A percentile compares a stretch with the other conserved stretches of the same genome.
These are phyloP conservation scores for Botia kubotai DNA, from an alignment of 2,797 vertebrate genomes.

Conservation along the genomic window DNA sequence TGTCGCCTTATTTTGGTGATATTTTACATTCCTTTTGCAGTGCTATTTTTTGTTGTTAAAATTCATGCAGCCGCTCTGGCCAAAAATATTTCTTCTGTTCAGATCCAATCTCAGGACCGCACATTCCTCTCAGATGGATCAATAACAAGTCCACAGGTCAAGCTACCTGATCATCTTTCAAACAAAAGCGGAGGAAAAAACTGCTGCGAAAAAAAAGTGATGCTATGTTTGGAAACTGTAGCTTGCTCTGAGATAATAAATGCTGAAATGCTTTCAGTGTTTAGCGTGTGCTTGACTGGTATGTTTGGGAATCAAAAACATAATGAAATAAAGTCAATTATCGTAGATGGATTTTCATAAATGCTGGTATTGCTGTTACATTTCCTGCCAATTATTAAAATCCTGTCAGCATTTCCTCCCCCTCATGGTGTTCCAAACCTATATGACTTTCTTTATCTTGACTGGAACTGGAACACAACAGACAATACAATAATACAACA, in stretches of 20 bases:
- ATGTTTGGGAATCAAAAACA: background rate
- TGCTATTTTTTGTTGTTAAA: background rate
- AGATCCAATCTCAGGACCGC: constrained; percentile 7
- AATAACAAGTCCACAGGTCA: constrained; percentile 41
- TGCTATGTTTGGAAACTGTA: background rate
- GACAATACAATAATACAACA: no score
- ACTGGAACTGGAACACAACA: no score
- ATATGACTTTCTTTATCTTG: no score
- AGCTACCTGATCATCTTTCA: constrained; percentile 23
- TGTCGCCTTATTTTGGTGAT: background rate
- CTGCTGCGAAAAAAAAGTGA: background rate
- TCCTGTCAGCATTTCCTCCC: no score
- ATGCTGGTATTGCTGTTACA: background rate
- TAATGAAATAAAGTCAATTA: background rate
- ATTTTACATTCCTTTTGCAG: background rate
- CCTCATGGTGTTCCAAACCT: no score
- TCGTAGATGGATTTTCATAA: background rate
- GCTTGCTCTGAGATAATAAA: background rate
- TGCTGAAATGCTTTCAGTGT: constrained; percentile 8
- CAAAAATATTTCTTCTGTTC: constrained; percentile 9
- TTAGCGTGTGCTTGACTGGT: background rate
- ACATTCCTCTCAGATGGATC: constrained; percentile 19
- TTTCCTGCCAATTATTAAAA: no score
- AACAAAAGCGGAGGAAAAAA: constrained; percentile 5
- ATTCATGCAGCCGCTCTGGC: background rate